Evolutionary conservation across 2,113 vertebrate species (phyloP).

Genomic region (Syngnathoides biaculeatus): DNA sequence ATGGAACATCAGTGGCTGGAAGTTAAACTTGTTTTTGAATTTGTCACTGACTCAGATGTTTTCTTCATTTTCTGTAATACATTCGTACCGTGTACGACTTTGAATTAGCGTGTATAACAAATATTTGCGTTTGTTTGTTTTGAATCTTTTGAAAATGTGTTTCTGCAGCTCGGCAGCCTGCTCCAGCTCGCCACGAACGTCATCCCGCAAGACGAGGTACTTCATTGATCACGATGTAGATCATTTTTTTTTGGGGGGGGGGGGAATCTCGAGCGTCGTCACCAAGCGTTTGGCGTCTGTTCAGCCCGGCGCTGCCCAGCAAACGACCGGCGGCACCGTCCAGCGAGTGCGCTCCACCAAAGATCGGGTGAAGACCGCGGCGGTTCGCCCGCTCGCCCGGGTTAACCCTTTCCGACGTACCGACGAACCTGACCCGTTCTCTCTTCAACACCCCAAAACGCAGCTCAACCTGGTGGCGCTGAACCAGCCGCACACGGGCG

Average conservation of each 20-base stretch:
- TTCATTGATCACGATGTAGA: rapidly evolving
- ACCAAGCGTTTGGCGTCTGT: not conserved
- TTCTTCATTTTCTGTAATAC: too few species aligned
- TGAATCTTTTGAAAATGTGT: too few species aligned
- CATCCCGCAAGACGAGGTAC: slow-evolving; percentile 72
- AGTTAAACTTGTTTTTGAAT: too few species aligned
- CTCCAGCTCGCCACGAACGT: slow-evolving; percentile 78
- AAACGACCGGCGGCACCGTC: slow-evolving; percentile 42
- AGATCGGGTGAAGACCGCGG: slow-evolving; percentile 41
- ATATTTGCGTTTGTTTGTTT: too few species aligned
- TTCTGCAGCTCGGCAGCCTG: slow-evolving; percentile 83
- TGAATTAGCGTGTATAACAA: too few species aligned
- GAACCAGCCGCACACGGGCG: slow-evolving; percentile 84
- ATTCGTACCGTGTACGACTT: not conserved
- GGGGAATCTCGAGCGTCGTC: too few species aligned
- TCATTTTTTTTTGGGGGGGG: too few species aligned
- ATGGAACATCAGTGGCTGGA: too few species aligned
- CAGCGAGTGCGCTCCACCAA: slow-evolving; percentile 40
- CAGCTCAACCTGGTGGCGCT: slow-evolving; percentile 90
- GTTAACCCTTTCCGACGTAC: too few species aligned
- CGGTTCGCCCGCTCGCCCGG: too few species aligned
- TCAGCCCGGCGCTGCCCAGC: slow-evolving; percentile 55
- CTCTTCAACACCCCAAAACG: too few species aligned
- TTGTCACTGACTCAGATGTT: too few species aligned
- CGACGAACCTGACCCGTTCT: not conserved